phyloP scores from a whole-genome alignment of 2,888 invertebrate genomes.

The Drosophila cognata region DNA sequence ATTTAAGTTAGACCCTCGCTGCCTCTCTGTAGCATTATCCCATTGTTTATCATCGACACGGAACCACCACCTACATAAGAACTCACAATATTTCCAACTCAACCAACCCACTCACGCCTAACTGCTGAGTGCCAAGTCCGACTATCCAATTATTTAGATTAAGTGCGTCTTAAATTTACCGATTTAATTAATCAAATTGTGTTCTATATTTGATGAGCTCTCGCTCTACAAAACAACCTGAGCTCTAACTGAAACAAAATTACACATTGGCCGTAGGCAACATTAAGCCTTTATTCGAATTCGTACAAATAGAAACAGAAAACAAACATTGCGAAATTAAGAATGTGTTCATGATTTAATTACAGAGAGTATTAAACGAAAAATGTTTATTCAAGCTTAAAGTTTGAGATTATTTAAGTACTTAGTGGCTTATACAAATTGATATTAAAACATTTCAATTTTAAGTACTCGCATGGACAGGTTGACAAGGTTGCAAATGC shows the following conservation, averaged over 20 bases:
- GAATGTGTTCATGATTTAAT: not conserved
- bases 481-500: not conserved
- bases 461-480: not conserved
- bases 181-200: conserved; percentile 76
- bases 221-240: not conserved
- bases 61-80: conserved; percentile 6
- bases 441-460: not conserved
- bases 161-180: conserved; percentile 55
- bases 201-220: conserved; percentile 41
- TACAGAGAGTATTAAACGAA: not conserved
- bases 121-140: conserved; percentile 31
- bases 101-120: not conserved
- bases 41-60: conserved; percentile 56
- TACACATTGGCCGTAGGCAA: not conserved
- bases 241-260: conserved; percentile 1
- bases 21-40: conserved; percentile 18
- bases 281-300: not conserved
- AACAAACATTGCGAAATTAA: not conserved
- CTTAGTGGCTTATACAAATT: not conserved
- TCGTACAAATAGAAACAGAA: not conserved
- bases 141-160: conserved; percentile 54
- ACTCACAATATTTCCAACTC: not conserved
- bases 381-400: not conserved
- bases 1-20: conserved; percentile 48
- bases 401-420: not conserved